Evolutionary conservation across 2,888 invertebrate species (phyloP).

Genomic region (Conchocele bisecta): DNA sequence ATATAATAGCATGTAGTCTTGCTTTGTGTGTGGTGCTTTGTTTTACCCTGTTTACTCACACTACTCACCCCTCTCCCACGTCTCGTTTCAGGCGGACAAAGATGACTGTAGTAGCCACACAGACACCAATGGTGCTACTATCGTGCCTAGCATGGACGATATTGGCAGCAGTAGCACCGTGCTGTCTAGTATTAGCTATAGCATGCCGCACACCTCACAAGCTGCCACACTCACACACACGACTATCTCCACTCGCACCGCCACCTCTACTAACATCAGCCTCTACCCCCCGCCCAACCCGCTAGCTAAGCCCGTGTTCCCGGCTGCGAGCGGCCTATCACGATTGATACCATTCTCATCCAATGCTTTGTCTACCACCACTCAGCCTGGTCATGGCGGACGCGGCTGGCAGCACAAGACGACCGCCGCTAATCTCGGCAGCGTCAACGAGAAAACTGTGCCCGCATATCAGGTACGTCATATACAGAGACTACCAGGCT

Average conservation of each 20-base stretch:
- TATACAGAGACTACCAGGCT: no score
- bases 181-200: background rate
- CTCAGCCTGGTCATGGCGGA: slow-evolving; percentile 70
- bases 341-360: slow-evolving; percentile 61
- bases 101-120: slow-evolving; percentile 33
- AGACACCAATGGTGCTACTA: slow-evolving; percentile 23
- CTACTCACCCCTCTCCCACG: slow-evolving; percentile 24
- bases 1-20: no score
- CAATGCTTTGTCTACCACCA: slow-evolving; percentile 59
- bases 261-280: slow-evolving; percentile 57
- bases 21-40: background rate
- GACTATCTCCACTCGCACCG: slow-evolving; percentile 9
- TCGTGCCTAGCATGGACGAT: slow-evolving; percentile 1
- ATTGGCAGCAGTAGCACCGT: slow-evolving; percentile 18
- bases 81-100: slow-evolving; percentile 54
- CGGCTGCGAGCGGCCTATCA: slow-evolving; percentile 35
- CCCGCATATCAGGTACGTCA: slow-evolving; percentile 74
- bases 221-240: background rate
- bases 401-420: slow-evolving; percentile 70
- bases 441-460: slow-evolving; percentile 71
- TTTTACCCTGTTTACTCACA: slow-evolving; percentile 5
- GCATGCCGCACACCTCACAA: background rate
- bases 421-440: slow-evolving; percentile 62
- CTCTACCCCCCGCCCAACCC: slow-evolving; percentile 63
- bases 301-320: slow-evolving; percentile 57